Percentiles rank a stretch among this genome's conserved stretches.
Evolutionary conservation across 2,888 invertebrate species (phyloP).

Genomic region (Diarsia brunnea): DNA sequence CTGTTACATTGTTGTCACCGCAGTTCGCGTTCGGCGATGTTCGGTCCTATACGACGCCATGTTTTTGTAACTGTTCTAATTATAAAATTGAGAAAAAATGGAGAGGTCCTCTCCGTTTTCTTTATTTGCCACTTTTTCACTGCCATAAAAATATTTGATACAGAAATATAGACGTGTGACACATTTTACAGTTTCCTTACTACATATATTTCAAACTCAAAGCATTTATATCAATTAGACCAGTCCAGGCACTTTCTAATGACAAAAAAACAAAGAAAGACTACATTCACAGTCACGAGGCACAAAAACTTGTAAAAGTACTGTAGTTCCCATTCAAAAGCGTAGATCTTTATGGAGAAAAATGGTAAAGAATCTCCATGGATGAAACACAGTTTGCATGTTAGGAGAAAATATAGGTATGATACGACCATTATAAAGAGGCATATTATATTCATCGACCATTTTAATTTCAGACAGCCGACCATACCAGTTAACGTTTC

Average conservation of each 20-base stretch:
- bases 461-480: neutral
- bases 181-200: neutral
- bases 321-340: too few species aligned
- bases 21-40: neutral
- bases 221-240: too few species aligned
- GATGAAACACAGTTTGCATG: too few species aligned
- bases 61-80: neutral
- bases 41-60: neutral
- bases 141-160: neutral
- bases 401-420: too few species aligned
- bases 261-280: too few species aligned
- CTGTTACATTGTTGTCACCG: slow-evolving; percentile 4
- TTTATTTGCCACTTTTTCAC: neutral
- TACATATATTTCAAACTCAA: neutral
- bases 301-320: too few species aligned
- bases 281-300: too few species aligned
- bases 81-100: neutral
- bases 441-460: neutral
- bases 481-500: neutral
- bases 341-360: too few species aligned
- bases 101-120: neutral
- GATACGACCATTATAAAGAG: neutral
- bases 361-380: too few species aligned
- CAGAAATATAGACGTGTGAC: neutral
- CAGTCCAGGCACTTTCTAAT: too few species aligned